A percentile compares a stretch with the other conserved stretches of the same genome.
Conservation (phyloP, 2,888 invertebrate species). For the Pomacea canaliculata region DNA sequence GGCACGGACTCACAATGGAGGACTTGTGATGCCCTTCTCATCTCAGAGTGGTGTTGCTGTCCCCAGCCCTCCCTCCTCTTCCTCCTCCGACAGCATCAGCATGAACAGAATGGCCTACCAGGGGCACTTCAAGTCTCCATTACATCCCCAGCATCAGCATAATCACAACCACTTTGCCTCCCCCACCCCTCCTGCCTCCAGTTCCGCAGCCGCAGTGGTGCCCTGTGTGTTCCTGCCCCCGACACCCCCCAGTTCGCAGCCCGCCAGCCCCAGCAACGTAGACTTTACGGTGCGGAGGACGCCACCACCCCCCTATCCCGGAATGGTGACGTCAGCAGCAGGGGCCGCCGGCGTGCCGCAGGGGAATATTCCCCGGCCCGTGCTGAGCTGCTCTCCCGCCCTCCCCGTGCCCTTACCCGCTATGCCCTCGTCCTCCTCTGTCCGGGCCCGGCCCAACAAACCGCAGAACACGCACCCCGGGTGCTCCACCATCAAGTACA, state of each 20-base stretch:
- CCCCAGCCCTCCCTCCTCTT: constrained; percentile 4
- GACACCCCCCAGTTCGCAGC: constrained; percentile 63
- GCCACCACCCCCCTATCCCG: constrained; percentile 63
- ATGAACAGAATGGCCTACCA: constrained; percentile 3
- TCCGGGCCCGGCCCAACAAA: constrained; percentile 37
- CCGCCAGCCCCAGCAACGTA: constrained; percentile 55
- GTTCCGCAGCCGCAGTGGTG: constrained; percentile 43
- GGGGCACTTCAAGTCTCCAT: constrained; percentile 22
- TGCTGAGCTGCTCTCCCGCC: constrained; percentile 30
- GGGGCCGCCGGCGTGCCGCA: background rate
- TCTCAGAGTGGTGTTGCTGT: constrained; percentile 3
- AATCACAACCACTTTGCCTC: background rate
- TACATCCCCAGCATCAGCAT: constrained; percentile 9
- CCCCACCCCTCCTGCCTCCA: constrained; percentile 1
- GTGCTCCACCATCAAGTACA: constrained; percentile 79
- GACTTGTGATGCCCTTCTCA: constrained; percentile 16
- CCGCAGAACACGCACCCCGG: constrained; percentile 66
- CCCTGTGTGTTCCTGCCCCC: constrained; percentile 48
- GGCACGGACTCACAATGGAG: constrained; percentile 8
- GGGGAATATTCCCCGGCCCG: constrained; percentile 25
- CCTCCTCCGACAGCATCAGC: constrained; percentile 5
- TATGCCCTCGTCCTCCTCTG: constrained; percentile 32
- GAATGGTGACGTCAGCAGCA: constrained; percentile 31
- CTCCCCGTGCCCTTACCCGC: constrained; percentile 29
- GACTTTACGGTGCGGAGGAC: constrained; percentile 48